phyloP scores from a whole-genome alignment of 1,140 invertebrate species.

The Melitaea cinxia region DNA sequence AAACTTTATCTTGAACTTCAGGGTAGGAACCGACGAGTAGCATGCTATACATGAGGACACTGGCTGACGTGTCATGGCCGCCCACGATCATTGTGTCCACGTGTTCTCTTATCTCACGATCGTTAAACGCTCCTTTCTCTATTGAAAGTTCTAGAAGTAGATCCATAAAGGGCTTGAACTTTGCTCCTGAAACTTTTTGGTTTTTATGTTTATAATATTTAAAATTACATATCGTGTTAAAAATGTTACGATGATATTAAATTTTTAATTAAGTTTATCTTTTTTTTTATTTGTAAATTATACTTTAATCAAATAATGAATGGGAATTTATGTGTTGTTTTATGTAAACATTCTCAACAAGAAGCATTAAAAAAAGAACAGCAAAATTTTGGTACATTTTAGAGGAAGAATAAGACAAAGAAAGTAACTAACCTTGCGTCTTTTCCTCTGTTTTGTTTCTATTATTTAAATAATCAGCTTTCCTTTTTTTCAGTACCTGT shows the following conservation, averaged over 20 bases:
- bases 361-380: too few relatives aligned
- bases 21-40: constrained; percentile 62
- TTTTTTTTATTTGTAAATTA: too few relatives aligned
- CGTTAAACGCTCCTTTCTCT: constrained; percentile 56
- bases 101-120: constrained; percentile 68
- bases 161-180: constrained; percentile 70
- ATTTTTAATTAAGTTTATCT: too few relatives aligned
- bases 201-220: too few relatives aligned
- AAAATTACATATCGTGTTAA: too few relatives aligned
- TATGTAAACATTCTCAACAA: too few relatives aligned
- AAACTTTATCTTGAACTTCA: constrained; percentile 59
- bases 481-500: constrained; percentile 60
- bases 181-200: constrained; percentile 45
- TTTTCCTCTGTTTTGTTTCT: constrained; percentile 44
- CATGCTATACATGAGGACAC: constrained; percentile 56
- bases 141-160: constrained; percentile 58
- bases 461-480: constrained; percentile 54
- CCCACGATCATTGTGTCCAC: constrained; percentile 68
- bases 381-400: neutral
- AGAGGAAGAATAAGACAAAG: neutral
- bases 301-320: too few relatives aligned
- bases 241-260: too few relatives aligned
- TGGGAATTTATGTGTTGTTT: too few relatives aligned
- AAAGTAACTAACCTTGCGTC: constrained; percentile 40
- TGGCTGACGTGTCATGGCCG: constrained; percentile 66